Evolutionary conservation across 1,140 invertebrate genomes (phyloP).

Genomic region (Bathynomus jamesi): DNA sequence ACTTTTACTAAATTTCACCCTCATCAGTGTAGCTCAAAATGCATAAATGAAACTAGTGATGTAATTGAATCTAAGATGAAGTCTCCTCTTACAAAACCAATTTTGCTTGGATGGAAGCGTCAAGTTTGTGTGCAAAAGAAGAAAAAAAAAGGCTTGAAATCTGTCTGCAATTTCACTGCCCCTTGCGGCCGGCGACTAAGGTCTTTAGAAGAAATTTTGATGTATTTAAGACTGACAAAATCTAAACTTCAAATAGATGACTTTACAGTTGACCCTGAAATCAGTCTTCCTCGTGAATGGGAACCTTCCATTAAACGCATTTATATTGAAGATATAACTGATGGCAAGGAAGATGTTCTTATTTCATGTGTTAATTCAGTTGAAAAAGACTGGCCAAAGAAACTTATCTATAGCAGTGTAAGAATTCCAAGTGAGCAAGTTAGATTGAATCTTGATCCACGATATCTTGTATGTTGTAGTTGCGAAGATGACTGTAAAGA

Average conservation of each 20-base stretch:
- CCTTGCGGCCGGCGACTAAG: constrained; percentile 77
- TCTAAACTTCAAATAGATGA: constrained; percentile 75
- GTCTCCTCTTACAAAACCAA: constrained; percentile 57
- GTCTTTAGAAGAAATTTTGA: constrained; percentile 66
- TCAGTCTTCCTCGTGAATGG: constrained; percentile 75
- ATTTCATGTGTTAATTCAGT: constrained; percentile 86
- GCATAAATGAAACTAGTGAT: background rate
- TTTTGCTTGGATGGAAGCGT: constrained; percentile 45
- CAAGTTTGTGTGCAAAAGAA: too few species aligned
- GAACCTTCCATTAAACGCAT: constrained; percentile 42
- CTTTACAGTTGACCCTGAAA: constrained; percentile 74
- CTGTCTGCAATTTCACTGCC: constrained; percentile 63
- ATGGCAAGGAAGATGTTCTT: constrained; percentile 72
- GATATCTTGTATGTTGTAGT: constrained; percentile 81
- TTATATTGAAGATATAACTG: constrained; percentile 26
- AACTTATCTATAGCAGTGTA: constrained; percentile 75
- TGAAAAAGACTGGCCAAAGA: constrained; percentile 68
- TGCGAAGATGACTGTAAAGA: constrained; percentile 88
- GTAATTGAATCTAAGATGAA: constrained; percentile 44
- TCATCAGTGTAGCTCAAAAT: background rate
- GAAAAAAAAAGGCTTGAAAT: constrained; percentile 44
- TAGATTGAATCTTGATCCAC: constrained; percentile 69
- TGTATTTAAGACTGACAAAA: constrained; percentile 60
- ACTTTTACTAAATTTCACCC: background rate
- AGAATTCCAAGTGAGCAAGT: constrained; percentile 77